These are phyloP conservation scores for Balanococcus diminutus DNA, from an alignment of 2,888 invertebrate genomes.

Conservation along the genomic window DNA sequence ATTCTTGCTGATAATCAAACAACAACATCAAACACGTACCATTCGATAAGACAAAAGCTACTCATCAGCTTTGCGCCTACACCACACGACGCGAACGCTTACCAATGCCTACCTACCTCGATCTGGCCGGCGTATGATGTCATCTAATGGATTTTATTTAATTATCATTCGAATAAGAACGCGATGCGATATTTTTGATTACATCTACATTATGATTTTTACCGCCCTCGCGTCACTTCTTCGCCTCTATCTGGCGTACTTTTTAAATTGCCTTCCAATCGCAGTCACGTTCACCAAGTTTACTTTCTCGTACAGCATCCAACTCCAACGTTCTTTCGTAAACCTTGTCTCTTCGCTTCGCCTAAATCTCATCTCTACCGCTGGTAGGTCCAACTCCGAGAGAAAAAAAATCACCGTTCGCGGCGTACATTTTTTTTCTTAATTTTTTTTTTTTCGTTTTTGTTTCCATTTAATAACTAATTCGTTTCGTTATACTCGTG, in stretches of 20 bases:
- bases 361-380: too few relatives aligned
- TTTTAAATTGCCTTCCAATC: neutral
- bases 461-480: slow-evolving; percentile 43
- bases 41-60: neutral
- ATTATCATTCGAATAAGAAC: neutral
- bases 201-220: neutral
- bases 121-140: neutral
- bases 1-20: neutral
- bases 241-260: neutral
- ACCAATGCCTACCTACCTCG: neutral
- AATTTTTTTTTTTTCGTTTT: neutral
- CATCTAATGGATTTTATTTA: neutral
- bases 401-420: neutral
- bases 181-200: neutral
- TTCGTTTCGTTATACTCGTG: slow-evolving; percentile 31
- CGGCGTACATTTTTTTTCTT: too few relatives aligned
- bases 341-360: neutral
- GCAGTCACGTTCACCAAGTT: neutral
- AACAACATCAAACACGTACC: too few relatives aligned
- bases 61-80: neutral
- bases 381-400: neutral
- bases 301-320: neutral
- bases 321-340: neutral
- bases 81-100: neutral
- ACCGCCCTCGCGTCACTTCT: neutral